phyloP scores from a whole-genome alignment of 2,113 vertebrate genomes.

The Semicossyphus pulcher region DNA sequence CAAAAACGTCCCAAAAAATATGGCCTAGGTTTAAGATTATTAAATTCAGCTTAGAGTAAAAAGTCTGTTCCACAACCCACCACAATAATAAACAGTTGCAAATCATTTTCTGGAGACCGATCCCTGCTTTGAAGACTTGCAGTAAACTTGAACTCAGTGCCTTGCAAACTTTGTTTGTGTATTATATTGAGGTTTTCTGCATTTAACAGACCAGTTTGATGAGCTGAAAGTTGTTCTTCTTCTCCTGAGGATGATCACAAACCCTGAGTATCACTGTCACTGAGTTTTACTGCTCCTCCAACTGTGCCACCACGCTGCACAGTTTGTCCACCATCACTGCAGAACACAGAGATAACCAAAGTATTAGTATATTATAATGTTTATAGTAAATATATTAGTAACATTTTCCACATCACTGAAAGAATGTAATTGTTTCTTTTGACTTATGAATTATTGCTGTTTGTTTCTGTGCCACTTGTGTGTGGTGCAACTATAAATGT shows the following conservation, averaged over 20 bases:
- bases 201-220: not conserved
- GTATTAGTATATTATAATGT: not conserved
- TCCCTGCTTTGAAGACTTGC: not conserved
- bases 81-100: no score
- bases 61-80: no score
- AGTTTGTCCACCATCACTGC: slow-evolving; percentile 80
- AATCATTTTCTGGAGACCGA: no score
- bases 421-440: no score
- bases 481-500: no score
- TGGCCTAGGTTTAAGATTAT: no score
- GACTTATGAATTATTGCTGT: no score
- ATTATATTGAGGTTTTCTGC: not conserved
- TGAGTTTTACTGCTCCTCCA: slow-evolving; percentile 57
- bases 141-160: not conserved
- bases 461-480: no score
- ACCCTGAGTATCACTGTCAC: not conserved
- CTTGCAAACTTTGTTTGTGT: not conserved
- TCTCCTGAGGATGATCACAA: not conserved
- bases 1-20: no score
- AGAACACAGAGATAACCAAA: not conserved
- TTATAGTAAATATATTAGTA: not conserved
- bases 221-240: not conserved
- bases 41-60: no score
- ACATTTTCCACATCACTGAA: no score
- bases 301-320: slow-evolving; percentile 56